Evolutionary conservation across 2,797 vertebrate genomes (phyloP).

Genomic region (Alosa sapidissima): DNA sequence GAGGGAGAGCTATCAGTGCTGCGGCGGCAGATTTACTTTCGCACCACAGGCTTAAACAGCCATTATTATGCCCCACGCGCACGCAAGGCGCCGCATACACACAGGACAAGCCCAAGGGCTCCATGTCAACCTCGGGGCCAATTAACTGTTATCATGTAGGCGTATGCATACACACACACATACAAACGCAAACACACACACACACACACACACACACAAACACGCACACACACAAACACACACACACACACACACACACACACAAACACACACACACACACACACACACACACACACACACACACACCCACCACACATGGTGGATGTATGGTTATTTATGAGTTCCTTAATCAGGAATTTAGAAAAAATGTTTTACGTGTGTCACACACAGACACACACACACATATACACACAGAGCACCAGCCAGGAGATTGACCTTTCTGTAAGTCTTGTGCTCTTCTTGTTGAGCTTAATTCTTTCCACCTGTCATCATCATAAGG

Average conservation of each 20-base stretch:
- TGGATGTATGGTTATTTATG: too few relatives aligned
- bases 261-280: neutral
- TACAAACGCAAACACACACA: neutral
- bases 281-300: too few relatives aligned
- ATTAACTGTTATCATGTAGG: slow-evolving; percentile 15
- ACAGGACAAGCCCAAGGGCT: neutral
- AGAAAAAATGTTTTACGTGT: too few relatives aligned
- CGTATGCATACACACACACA: neutral
- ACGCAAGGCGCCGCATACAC: neutral
- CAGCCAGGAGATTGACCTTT: too few relatives aligned
- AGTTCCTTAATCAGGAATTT: too few relatives aligned
- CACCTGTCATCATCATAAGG: too few relatives aligned
- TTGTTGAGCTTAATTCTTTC: too few relatives aligned
- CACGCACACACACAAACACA: neutral
- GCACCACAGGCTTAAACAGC: neutral
- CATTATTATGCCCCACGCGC: neutral
- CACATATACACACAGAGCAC: too few relatives aligned
- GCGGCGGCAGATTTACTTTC: neutral
- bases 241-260: neutral
- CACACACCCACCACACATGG: too few relatives aligned
- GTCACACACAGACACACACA: too few relatives aligned
- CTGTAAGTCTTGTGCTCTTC: too few relatives aligned
- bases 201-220: neutral
- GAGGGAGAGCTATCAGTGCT: neutral
- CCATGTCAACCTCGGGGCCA: neutral